These are phyloP conservation scores for Xiphorhynchus erythropygius DNA, from an alignment of 2,797 vertebrate species.

Conservation along the genomic window DNA sequence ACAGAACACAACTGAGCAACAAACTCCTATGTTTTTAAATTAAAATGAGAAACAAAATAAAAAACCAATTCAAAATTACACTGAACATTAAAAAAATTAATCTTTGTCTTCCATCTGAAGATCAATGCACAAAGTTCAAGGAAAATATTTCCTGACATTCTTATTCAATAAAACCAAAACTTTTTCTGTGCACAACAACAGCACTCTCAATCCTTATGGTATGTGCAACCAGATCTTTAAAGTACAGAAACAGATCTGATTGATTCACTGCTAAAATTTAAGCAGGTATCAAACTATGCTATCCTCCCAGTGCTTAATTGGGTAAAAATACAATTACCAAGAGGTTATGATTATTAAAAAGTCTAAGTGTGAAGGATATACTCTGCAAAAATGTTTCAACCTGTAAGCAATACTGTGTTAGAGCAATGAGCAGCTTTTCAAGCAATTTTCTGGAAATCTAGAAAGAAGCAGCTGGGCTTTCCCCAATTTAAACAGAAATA, in stretches of 20 bases:
- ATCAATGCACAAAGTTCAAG: background rate
- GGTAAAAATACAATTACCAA: background rate
- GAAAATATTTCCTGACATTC: background rate
- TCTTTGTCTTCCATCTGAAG: background rate
- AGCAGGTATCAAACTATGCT: background rate
- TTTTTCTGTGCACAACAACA: background rate
- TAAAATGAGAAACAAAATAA: background rate
- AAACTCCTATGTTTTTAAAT: background rate
- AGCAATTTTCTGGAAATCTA: background rate
- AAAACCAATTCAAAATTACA: background rate
- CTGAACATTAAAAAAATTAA: background rate
- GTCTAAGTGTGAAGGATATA: fast-evolving
- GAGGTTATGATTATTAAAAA: background rate
- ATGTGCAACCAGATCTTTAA: fast-evolving
- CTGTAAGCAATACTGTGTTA: background rate
- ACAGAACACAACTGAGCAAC: background rate
- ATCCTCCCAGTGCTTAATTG: background rate
- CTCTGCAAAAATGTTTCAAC: background rate
- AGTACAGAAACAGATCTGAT: background rate
- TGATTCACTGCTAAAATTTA: background rate
- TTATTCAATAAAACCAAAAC: background rate
- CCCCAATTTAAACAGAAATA: background rate
- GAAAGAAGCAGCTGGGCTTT: background rate
- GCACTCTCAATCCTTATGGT: background rate
- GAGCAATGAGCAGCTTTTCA: background rate